Percentiles rank a stretch among this genome's conserved stretches.
phyloP scores from a whole-genome alignment of 2,888 invertebrate species.

The Trisateles emortualis region DNA sequence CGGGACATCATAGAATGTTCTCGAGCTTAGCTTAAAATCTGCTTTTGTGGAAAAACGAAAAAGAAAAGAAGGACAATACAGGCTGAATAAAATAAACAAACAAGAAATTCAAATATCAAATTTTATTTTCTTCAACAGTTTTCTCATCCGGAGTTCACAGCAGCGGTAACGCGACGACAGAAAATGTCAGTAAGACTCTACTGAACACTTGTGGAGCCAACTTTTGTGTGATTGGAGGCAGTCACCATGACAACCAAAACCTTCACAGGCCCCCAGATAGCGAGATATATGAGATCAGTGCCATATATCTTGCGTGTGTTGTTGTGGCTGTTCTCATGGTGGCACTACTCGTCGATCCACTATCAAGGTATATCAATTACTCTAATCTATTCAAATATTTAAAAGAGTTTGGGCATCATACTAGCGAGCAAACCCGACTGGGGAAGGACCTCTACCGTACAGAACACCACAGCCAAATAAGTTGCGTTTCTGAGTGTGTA shows the following conservation, averaged over 20 bases:
- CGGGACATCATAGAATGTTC: too few relatives aligned
- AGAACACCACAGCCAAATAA: too few relatives aligned
- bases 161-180: conserved; percentile 77
- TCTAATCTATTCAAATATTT: conserved; percentile 2
- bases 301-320: conserved; percentile 96
- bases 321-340: conserved; percentile 95
- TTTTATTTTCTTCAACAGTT: conserved; percentile 81
- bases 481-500: too few relatives aligned
- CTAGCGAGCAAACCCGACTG: too few relatives aligned
- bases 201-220: conserved; percentile 91
- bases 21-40: too few relatives aligned
- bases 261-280: conserved; percentile 93
- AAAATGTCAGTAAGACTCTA: conserved; percentile 82
- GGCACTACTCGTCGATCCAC: conserved; percentile 95
- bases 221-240: conserved; percentile 91
- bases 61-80: not conserved
- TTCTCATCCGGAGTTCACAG: conserved; percentile 92
- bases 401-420: too few relatives aligned
- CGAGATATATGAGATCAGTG: conserved; percentile 95
- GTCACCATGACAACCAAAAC: conserved; percentile 90
- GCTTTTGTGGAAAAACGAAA: too few relatives aligned
- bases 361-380: conserved; percentile 89
- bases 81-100: too few relatives aligned
- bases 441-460: too few relatives aligned
- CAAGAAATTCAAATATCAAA: too few relatives aligned